Evolutionary conservation across 2,888 invertebrate species (phyloP), one percentile per base, ranked within the genome.

Genomic region (Philopedon plagiatum): DNA sequence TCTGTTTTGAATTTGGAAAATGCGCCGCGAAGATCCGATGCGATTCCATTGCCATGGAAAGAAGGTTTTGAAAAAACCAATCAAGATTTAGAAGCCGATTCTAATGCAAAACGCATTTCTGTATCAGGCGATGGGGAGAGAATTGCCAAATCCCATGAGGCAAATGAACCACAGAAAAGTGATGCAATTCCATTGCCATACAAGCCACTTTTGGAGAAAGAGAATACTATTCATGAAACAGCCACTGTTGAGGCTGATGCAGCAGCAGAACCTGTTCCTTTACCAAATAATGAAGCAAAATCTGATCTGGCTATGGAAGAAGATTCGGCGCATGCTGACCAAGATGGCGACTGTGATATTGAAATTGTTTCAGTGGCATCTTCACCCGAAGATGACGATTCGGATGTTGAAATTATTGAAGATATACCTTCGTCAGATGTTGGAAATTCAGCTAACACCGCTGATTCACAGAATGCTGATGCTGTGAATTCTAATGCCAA

Each of bases 351-450:
- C 13, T 11, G 9, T 8, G 29, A 29, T 5, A 29, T 18, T 1
- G 51, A 54, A 54, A 29, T 54, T 15, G 11, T 54, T 15, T 54
- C 51, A 1, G 26, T 49, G 0, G 11, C 49, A 49, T 49, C 26
- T 0, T 29, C 51, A 3, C 15, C 8, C 1, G 51, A 54, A 18
- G 29, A 54, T 2, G 21, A 15, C 8, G 29, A 54, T 29, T 29
- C 29, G 4, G 29, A 54, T 8, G 51, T 54, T 23, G 51, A 54
- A 29, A 29, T 54, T 54, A 54, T 54, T 15, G 51, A 54, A 15
- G n/a, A 15, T 1, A 18, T 15, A 32, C 2, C 18, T 29, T 5
- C 15, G 9, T 0, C n/a, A 29, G 29, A 5, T 13, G 26, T 26
- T 26, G 26, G 5, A 7, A 8, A 26, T 8, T 9, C 29, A 11